Conservation (phyloP, 2,888 invertebrate species). For the Phaonia tiefii region DNA sequence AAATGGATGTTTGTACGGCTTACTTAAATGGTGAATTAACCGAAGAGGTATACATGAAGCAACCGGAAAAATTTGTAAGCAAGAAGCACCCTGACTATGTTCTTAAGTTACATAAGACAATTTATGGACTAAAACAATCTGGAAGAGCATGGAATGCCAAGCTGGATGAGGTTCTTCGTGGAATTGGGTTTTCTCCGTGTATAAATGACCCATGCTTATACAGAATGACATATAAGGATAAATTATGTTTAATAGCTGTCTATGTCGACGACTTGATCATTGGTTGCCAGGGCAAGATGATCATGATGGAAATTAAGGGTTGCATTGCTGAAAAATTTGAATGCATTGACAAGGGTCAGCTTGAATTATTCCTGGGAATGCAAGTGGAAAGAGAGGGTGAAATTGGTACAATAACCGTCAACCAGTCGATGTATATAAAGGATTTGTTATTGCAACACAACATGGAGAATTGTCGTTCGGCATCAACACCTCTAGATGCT, state of each 20-base stretch:
- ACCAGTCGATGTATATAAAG: too few species aligned
- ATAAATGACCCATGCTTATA: not conserved
- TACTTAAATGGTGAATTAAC: too few species aligned
- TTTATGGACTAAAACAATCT: not conserved
- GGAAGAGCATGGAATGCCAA: not conserved
- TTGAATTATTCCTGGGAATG: too few species aligned
- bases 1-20: too few species aligned
- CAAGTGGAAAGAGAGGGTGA: too few species aligned
- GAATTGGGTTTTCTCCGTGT: not conserved
- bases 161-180: not conserved
- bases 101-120: too few species aligned
- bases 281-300: not conserved
- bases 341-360: too few species aligned
- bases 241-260: not conserved
- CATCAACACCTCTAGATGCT: constrained; percentile 50
- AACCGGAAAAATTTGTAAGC: too few species aligned
- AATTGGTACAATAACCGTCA: too few species aligned
- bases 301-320: not conserved
- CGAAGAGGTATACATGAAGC: too few species aligned
- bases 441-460: too few species aligned
- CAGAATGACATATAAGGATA: not conserved
- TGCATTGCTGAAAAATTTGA: not conserved
- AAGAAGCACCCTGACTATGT: too few species aligned
- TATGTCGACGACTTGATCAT: not conserved
- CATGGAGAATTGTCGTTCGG: constrained; percentile 45